Conservation (phyloP, 2,113 vertebrate species). For the Petrocephalus microphthalmus region DNA sequence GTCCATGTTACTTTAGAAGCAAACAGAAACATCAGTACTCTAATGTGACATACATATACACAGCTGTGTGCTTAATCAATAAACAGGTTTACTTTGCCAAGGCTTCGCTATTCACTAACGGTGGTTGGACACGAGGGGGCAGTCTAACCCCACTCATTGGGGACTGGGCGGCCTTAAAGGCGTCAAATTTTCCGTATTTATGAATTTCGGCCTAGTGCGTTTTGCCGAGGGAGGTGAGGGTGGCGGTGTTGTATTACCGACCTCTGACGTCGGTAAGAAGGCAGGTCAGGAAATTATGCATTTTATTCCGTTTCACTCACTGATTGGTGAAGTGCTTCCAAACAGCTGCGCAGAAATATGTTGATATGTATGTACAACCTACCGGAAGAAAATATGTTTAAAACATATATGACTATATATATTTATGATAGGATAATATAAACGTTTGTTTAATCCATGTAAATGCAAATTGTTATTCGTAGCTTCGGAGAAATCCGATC, state of each 20-base stretch:
- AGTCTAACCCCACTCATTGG: background rate
- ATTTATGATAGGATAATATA: background rate
- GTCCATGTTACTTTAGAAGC: background rate
- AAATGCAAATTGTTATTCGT: background rate
- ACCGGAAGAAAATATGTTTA: slow-evolving; percentile 34
- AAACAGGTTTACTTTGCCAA: background rate
- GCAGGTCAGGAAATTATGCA: background rate
- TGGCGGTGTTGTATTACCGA: background rate
- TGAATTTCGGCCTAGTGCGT: background rate
- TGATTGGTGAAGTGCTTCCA: slow-evolving; percentile 33
- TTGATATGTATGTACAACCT: slow-evolving; percentile 46
- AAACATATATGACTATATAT: background rate
- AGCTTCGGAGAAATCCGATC: background rate
- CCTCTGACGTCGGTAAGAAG: background rate
- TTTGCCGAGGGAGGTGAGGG: background rate
- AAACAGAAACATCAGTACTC: background rate
- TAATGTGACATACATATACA: background rate
- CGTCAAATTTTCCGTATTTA: background rate
- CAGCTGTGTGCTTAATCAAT: background rate
- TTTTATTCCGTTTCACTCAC: background rate
- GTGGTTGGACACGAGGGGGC: background rate
- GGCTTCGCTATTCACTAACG: background rate
- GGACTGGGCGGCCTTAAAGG: background rate
- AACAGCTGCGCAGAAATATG: slow-evolving; percentile 60
- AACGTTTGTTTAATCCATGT: background rate